A percentile compares a stretch with the other conserved stretches of the same genome.
Evolutionary conservation across 1,140 invertebrate species (phyloP).

Genomic region (Sycobia sp.): DNA sequence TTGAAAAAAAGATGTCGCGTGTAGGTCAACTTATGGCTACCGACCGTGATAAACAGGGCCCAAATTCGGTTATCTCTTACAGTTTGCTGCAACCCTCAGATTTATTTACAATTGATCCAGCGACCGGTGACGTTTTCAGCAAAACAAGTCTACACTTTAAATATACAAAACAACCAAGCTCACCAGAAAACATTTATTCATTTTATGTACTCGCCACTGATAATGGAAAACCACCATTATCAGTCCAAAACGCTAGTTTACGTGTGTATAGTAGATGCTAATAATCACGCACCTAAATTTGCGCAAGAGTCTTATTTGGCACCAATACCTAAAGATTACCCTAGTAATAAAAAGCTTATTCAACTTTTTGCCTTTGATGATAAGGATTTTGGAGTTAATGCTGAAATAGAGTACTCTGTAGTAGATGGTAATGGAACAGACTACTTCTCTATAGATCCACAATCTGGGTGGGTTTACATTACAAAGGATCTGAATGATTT

Average conservation of each 20-base stretch:
- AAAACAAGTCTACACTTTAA: constrained; percentile 83
- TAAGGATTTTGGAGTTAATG: constrained; percentile 83
- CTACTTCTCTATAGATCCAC: constrained; percentile 77
- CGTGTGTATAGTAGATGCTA: constrained; percentile 89
- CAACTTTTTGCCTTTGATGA: constrained; percentile 78
- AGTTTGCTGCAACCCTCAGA: constrained; percentile 87
- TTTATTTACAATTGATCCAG: constrained; percentile 87
- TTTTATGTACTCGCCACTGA: constrained; percentile 87
- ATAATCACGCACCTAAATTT: constrained; percentile 87
- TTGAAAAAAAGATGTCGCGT: constrained; percentile 77
- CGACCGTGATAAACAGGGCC: constrained; percentile 89
- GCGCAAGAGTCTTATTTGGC: constrained; percentile 74
- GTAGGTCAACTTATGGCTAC: constrained; percentile 88
- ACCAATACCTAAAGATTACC: constrained; percentile 80
- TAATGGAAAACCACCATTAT: constrained; percentile 90
- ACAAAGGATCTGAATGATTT: constrained; percentile 66
- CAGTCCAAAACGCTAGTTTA: constrained; percentile 80
- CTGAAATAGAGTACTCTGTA: constrained; percentile 83
- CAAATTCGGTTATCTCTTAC: constrained; percentile 93
- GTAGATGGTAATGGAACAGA: constrained; percentile 78
- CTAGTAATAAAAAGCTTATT: constrained; percentile 71
- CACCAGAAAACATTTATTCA: constrained; percentile 86
- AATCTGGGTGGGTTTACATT: constrained; percentile 80
- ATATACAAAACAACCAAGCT: constrained; percentile 74
- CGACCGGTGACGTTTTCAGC: constrained; percentile 87